Base-by-base conservation (phyloP, 2,888 invertebrate species). In the Melangyna quadrimaculata region DNA sequence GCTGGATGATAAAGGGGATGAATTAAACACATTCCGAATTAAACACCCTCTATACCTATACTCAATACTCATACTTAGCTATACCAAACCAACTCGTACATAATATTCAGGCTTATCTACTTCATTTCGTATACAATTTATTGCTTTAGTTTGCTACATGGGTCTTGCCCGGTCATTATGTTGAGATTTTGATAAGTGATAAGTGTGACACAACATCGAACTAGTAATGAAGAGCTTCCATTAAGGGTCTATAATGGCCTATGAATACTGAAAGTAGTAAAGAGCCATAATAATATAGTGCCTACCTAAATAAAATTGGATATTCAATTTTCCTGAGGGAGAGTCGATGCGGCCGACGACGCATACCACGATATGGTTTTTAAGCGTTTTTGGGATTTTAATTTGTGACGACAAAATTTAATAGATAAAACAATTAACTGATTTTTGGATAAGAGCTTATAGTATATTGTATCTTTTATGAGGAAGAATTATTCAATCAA, bases 171-270 rank as follows among this genome's bases (percentile, higher is more conserved):
- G 51, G 67, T 67, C 67, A 67, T 67, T 67, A 67, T 67, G 35
- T 51, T 51, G 48, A 67, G 67, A 67, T 67, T 67, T 67, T 67
- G 67, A 51, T 67, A 65, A 65, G 67, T 67, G 67, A 67, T 67
- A 67, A 51, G 67, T 67, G 35, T 51, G 67, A 67, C 48, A 67
- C 51, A 19, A 0, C n/a, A 43, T n/a, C n/a, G n/a, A n/a, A n/a
- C n/a, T 29, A 12, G 48, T 63, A 63, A 63, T 63, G 63, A 63
- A 63, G 63, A 65, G 65, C 45, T 65, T 45, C 3, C 29, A 45
- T 65, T 65, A 19, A 65, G 63, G 63, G 43, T 40, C 40, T 24
- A 63, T 35, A n/a, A 10, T 12, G 12, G 40, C 24, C 22, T 29
- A 43, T 17, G 63, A 24, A 12, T 63, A 43, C 27, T 29, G 63